Evolutionary conservation across 2,113 vertebrate species (phyloP).

Genomic region (Bettongia penicillata): DNA sequence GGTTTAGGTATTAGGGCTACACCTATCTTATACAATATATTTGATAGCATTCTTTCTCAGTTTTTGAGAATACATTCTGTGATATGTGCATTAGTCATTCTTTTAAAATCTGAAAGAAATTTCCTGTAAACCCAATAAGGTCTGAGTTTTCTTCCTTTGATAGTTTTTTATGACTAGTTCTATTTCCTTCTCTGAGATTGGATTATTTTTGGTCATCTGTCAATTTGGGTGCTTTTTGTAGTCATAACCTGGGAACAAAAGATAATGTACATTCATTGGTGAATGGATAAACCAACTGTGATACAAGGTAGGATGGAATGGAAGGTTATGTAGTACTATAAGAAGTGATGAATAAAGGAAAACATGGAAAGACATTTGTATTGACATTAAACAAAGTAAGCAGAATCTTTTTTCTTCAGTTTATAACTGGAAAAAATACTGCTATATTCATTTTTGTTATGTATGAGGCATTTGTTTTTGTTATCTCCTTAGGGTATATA

Average conservation of each 20-base stretch:
- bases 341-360: neutral
- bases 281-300: neutral
- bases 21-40: neutral
- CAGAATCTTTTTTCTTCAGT: neutral
- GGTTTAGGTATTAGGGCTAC: neutral
- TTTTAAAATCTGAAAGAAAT: neutral
- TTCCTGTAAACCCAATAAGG: neutral
- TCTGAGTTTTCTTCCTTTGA: neutral
- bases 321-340: neutral
- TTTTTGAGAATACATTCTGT: neutral
- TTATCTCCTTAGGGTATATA: neutral
- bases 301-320: neutral
- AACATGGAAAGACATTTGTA: neutral
- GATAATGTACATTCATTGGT: neutral
- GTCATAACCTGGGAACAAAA: neutral
- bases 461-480: neutral
- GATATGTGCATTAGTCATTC: neutral
- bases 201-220: neutral
- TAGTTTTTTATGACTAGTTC: neutral
- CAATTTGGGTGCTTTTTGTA: neutral
- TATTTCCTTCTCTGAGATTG: neutral
- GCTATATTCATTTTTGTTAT: neutral
- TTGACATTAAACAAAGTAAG: neutral
- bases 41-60: neutral
- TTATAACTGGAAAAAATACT: neutral